A percentile compares a stretch with the other conserved stretches of the same genome.
These are phyloP conservation scores for Melipona quadrifasciata DNA, from an alignment of 1,140 invertebrate genomes.

Conservation along the genomic window DNA sequence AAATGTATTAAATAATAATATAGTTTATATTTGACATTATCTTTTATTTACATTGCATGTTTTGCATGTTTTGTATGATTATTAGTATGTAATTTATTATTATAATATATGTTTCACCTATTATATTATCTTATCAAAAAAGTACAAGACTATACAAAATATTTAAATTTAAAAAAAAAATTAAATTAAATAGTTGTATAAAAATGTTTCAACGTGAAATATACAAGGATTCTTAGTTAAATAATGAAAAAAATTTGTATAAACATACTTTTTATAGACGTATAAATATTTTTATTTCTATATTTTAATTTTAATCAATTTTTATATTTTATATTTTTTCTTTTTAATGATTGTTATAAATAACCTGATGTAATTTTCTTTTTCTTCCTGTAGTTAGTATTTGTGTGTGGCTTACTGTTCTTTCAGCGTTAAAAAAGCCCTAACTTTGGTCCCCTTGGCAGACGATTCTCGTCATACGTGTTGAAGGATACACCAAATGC, in stretches of 20 bases:
- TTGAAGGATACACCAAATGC: constrained; percentile 75
- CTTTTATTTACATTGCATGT: not conserved
- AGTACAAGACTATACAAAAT: not conserved
- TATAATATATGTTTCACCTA: constrained; percentile 19
- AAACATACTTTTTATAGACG: not conserved
- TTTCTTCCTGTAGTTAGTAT: constrained; percentile 81
- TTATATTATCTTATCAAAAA: constrained; percentile 17
- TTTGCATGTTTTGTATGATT: not conserved
- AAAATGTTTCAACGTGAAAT: not conserved
- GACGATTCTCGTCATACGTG: constrained; percentile 77
- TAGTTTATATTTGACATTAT: not conserved
- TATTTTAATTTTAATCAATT: constrained; percentile 2
- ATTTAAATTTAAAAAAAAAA: constrained; percentile 12
- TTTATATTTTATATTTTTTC: constrained; percentile 18
- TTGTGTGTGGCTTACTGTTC: constrained; percentile 80
- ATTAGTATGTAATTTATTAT: not conserved
- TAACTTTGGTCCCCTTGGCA: constrained; percentile 79
- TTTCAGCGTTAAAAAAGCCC: constrained; percentile 78
- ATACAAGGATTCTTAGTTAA: not conserved
- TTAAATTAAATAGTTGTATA: not conserved
- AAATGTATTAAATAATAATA: not conserved
- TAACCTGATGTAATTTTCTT: constrained; percentile 71
- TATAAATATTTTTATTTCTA: not conserved
- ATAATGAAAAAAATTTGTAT: not conserved
- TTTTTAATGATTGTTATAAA: constrained; percentile 40